Evolutionary conservation across 1,140 invertebrate species (phyloP).

Genomic region (Microplitis demolitor): DNA sequence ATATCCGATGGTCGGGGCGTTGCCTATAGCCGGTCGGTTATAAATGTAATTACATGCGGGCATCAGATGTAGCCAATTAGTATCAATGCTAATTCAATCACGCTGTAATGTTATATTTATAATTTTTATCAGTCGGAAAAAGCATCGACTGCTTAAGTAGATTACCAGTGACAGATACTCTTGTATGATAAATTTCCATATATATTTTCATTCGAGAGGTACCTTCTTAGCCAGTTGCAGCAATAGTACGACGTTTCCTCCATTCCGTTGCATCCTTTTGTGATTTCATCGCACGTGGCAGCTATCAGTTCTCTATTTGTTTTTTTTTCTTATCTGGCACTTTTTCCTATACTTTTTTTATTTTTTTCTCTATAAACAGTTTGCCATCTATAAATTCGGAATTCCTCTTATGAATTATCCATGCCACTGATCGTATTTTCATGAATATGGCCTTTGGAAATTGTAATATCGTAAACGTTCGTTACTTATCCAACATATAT

Average conservation of each 20-base stretch:
- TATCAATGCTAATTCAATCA: not conserved
- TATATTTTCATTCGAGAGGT: no score
- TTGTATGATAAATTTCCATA: not conserved
- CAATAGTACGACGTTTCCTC: no score
- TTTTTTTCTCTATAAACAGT: not conserved
- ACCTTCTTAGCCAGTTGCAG: no score
- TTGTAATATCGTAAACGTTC: not conserved
- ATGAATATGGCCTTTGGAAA: not conserved
- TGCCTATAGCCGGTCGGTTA: not conserved
- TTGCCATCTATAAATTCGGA: not conserved
- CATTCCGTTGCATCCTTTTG: no score
- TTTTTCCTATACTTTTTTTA: not conserved
- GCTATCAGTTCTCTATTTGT: no score
- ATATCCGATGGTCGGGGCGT: not conserved
- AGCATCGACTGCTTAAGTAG: no score
- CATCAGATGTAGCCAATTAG: not conserved
- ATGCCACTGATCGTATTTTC: not conserved
- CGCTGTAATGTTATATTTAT: not conserved
- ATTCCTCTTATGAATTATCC: not conserved
- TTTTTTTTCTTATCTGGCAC: no score
- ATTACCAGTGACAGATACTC: not conserved
- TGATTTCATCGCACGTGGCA: no score
- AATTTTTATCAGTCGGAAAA: no score
- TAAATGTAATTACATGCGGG: constrained; percentile 3
- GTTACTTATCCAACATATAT: not conserved